phyloP scores from a whole-genome alignment of 2,888 invertebrate genomes.

The Tholera decimalis region DNA sequence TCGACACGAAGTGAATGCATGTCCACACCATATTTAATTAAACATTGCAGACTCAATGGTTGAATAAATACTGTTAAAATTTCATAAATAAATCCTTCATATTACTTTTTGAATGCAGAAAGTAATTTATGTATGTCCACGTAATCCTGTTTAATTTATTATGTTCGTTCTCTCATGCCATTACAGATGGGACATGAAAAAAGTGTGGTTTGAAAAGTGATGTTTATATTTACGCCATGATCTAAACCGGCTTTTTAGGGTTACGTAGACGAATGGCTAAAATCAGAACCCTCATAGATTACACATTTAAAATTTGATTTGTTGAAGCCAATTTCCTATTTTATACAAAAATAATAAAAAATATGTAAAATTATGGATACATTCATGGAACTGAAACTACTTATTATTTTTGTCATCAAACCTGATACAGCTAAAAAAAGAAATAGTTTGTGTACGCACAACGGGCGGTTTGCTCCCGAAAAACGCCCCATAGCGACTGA shows the following conservation, averaged over 20 bases:
- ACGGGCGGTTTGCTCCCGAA: no score
- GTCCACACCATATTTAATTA: conserved; percentile 18
- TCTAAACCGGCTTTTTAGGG: background rate
- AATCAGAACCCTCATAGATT: no score
- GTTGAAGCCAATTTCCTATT: no score
- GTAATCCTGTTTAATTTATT: conserved; percentile 8
- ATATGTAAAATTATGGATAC: no score
- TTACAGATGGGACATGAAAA: background rate
- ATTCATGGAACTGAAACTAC: no score
- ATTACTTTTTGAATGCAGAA: background rate
- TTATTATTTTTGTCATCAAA: no score
- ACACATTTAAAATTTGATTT: no score
- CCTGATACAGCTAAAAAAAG: no score
- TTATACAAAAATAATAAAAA: no score
- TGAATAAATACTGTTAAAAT: background rate
- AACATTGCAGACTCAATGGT: conserved; percentile 4
- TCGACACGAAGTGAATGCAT: conserved; percentile 9
- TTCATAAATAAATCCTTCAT: background rate
- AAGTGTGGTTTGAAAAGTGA: no score
- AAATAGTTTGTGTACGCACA: no score
- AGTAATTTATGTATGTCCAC: background rate
- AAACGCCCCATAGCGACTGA: no score
- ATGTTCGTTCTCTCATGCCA: background rate
- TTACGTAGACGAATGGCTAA: background rate
- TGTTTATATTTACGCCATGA: background rate